phyloP scores from a whole-genome alignment of 92 coral and sea anemone genomes.

The Pocillopora grandis region DNA sequence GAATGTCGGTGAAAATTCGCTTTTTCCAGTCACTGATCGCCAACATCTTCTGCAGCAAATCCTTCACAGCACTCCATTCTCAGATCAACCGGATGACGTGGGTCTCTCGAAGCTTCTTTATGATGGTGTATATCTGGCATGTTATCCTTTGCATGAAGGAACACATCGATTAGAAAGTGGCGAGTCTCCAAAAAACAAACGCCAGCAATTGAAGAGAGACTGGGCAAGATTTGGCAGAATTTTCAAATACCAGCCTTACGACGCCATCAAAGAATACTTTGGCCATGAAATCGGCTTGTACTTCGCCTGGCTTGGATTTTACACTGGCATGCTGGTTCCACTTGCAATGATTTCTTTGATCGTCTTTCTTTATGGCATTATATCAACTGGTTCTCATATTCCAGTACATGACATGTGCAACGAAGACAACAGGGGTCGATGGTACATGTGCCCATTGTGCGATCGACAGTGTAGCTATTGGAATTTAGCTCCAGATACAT shows the following conservation, averaged over 20 bases:
- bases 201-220: conserved; percentile 76
- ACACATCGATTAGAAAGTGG: conserved; percentile 35
- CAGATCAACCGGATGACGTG: conserved; percentile 54
- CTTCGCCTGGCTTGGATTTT: conserved; percentile 96
- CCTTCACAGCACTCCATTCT: conserved; percentile 53
- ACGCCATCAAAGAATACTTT: conserved; percentile 79
- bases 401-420: conserved; percentile 83
- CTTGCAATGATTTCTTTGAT: conserved; percentile 75
- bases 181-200: conserved; percentile 56
- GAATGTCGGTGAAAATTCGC: conserved; percentile 53
- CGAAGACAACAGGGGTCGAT: conserved; percentile 50
- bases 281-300: conserved; percentile 84
- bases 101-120: conserved; percentile 65
- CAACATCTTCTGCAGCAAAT: conserved; percentile 61
- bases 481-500: conserved; percentile 78
- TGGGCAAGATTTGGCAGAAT: conserved; percentile 89
- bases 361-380: conserved; percentile 87
- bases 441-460: conserved; percentile 96
- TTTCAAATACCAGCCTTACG: conserved; percentile 88
- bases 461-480: conserved; percentile 94
- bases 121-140: conserved; percentile 60
- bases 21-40: conserved; percentile 57
- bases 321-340: conserved; percentile 85
- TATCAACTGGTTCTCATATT: conserved; percentile 57
- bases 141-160: conserved; percentile 81